These are phyloP conservation scores for Cairina moschata DNA, from an alignment of 2,113 vertebrate species.

Conservation along the genomic window DNA sequence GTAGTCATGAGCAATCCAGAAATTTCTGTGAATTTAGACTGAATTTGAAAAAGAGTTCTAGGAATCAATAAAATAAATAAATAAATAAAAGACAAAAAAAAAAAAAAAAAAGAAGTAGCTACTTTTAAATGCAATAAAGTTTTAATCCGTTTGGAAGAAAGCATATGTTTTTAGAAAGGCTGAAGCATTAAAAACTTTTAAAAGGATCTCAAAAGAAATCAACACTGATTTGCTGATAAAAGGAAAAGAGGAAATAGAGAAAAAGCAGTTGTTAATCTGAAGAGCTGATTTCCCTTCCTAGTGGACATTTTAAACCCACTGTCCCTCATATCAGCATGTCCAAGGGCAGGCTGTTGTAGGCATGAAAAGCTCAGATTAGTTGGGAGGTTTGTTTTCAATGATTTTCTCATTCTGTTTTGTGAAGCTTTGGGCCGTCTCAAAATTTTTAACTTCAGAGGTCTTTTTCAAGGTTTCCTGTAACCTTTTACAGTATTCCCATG, in stretches of 20 bases:
- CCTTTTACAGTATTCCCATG: neutral
- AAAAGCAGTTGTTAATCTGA: neutral
- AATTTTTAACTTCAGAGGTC: neutral
- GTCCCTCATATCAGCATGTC: neutral
- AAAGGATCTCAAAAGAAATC: neutral
- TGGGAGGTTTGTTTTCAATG: neutral
- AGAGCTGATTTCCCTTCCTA: neutral
- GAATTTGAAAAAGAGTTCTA: neutral
- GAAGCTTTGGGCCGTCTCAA: neutral
- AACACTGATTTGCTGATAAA: neutral
- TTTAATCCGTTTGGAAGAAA: neutral
- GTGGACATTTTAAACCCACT: neutral
- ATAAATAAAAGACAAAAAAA: neutral
- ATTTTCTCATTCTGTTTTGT: neutral
- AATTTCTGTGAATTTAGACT: neutral
- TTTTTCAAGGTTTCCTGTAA: neutral
- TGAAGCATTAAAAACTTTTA: neutral
- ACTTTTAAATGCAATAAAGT: neutral
- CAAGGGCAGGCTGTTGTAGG: neutral
- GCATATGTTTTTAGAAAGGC: neutral
- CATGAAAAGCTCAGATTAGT: neutral
- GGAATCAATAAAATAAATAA: no score
- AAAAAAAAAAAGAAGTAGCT: neutral
- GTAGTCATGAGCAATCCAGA: neutral
- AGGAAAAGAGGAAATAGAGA: accelerated